Evolutionary conservation across 2,113 vertebrate genomes (phyloP).

Genomic region (Bolborhynchus lineola): DNA sequence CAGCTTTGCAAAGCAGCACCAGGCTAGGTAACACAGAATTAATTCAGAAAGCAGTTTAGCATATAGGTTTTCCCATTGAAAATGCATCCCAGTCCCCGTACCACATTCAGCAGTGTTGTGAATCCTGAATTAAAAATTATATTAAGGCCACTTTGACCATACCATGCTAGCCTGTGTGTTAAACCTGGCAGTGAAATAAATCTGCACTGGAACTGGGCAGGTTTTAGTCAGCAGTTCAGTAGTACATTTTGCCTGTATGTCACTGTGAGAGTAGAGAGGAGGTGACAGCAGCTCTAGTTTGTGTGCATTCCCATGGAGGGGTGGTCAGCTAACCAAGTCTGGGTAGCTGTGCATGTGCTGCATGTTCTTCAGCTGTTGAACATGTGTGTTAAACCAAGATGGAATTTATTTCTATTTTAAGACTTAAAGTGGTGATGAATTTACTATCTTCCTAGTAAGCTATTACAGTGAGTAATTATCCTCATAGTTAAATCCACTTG

Average conservation of each 20-base stretch:
- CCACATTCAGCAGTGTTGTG: not conserved
- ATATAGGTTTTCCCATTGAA: not conserved
- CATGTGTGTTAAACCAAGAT: not conserved
- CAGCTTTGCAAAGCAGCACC: not conserved
- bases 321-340: not conserved
- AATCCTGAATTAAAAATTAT: not conserved
- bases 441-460: not conserved
- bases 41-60: not conserved
- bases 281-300: not conserved
- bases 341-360: not conserved
- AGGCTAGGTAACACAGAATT: not conserved
- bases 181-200: not conserved
- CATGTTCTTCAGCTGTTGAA: not conserved
- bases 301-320: not conserved
- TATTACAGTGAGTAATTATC: not conserved
- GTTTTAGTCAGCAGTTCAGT: not conserved
- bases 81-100: not conserved
- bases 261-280: not conserved
- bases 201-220: not conserved
- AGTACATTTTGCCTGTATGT: accelerated
- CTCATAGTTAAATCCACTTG: not conserved
- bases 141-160: not conserved
- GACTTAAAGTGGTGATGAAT: not conserved
- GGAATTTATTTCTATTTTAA: not conserved
- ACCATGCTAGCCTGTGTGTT: not conserved